Percentiles rank a stretch among this genome's conserved stretches.
phyloP scores from a whole-genome alignment of 2,888 invertebrate genomes.

The Notocelia uddmanniana region DNA sequence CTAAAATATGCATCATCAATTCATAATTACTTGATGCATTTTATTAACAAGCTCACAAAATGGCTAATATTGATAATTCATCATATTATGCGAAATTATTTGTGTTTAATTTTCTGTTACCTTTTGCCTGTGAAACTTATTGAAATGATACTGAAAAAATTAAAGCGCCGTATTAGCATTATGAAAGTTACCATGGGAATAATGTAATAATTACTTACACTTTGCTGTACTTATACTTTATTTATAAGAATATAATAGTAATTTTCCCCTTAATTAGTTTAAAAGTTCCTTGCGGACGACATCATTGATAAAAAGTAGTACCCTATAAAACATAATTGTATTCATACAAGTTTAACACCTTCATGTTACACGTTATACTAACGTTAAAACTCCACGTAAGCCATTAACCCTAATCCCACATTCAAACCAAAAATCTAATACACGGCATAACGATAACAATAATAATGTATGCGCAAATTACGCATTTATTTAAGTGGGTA shows the following conservation, averaged over 20 bases:
- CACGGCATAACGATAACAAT: slow-evolving; percentile 45
- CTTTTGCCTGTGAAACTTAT: no score
- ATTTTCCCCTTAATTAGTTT: background rate
- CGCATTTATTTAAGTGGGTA: slow-evolving; percentile 64
- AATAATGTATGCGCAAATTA: slow-evolving; percentile 58
- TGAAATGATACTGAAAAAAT: no score
- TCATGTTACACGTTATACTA: background rate
- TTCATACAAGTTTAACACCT: background rate
- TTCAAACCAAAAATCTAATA: slow-evolving; percentile 43
- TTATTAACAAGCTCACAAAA: no score
- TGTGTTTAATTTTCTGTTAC: no score
- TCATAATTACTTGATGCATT: no score
- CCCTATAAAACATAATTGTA: background rate
- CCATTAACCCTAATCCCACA: slow-evolving; percentile 38
- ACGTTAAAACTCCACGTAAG: slow-evolving; percentile 33
- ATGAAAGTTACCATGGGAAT: no score
- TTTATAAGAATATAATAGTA: background rate
- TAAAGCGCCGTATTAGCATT: no score
- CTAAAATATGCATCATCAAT: no score
- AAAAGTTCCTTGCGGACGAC: background rate
- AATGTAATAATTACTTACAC: no score
- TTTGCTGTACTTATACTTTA: no score
- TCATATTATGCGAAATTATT: no score
- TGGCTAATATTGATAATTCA: no score
- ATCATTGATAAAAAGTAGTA: background rate